Conservation (phyloP, 1,140 invertebrate genomes). For the Eriocheir sinensis region DNA sequence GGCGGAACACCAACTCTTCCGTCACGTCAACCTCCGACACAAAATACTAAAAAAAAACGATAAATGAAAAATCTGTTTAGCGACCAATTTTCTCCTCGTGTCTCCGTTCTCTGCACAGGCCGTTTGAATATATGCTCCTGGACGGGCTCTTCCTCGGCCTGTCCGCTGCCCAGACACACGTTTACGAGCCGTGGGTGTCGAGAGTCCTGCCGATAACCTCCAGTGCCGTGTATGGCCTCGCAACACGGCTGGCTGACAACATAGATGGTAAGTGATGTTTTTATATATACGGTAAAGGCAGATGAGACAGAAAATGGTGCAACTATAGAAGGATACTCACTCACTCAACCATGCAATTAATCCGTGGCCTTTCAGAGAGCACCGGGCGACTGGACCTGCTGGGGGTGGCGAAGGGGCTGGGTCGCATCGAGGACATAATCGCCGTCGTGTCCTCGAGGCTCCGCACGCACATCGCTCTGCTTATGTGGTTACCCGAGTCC, state of each 20-base stretch:
- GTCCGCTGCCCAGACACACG: not conserved
- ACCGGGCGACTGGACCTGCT: slow-evolving; percentile 35
- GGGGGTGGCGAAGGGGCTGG: not conserved
- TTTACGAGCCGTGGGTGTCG: not conserved
- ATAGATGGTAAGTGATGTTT: slow-evolving; percentile 52
- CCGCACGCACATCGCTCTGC: not conserved
- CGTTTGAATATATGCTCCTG: not conserved
- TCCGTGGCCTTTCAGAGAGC: slow-evolving; percentile 10
- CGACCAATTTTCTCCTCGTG: not conserved
- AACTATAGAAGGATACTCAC: too few relatives aligned
- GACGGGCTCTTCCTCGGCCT: not conserved
- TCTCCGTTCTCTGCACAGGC: not conserved
- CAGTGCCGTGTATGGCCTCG: slow-evolving; percentile 1
- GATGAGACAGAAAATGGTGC: not conserved
- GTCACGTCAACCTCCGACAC: not conserved
- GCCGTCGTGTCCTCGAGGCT: not conserved
- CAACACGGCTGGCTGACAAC: not conserved
- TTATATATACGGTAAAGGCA: not conserved
- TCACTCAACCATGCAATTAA: not conserved
- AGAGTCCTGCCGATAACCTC: not conserved
- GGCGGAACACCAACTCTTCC: not conserved
- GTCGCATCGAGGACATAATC: not conserved
- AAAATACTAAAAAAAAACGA: not conserved
- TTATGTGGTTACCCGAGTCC: slow-evolving; percentile 58
- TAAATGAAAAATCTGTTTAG: not conserved